Percentiles rank a stretch among this genome's conserved stretches.
These are phyloP conservation scores for Trididemnum nubilum DNA, from an alignment of 23 tunicate species.

Conservation along the genomic window DNA sequence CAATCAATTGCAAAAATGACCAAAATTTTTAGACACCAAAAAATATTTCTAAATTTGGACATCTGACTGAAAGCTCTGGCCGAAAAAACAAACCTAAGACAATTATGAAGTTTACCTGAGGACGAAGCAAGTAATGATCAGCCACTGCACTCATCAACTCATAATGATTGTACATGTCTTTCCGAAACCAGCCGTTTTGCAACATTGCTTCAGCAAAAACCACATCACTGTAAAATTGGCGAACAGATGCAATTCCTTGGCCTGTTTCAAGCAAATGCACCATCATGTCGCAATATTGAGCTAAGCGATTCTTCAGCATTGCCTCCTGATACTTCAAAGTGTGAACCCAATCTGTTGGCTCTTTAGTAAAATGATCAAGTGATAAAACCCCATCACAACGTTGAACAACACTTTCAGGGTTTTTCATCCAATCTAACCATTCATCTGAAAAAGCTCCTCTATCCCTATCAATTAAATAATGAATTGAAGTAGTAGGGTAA, in stretches of 20 bases:
- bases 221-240: conserved; percentile 37
- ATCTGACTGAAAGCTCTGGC: too few relatives aligned
- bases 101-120: conserved; percentile 26
- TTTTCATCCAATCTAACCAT: conserved; percentile 23
- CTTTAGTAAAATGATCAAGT: conserved; percentile 31
- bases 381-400: neutral
- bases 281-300: conserved; percentile 63
- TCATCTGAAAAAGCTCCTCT: conserved; percentile 29
- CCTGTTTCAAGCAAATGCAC: conserved; percentile 57
- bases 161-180: conserved; percentile 25
- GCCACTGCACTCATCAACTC: neutral
- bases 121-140: conserved; percentile 35
- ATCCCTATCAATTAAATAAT: conserved; percentile 33
- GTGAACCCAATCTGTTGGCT: conserved; percentile 72
- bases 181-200: conserved; percentile 53
- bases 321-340: conserved; percentile 28
- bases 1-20: too few relatives aligned
- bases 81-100: neutral
- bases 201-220: conserved; percentile 58
- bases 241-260: conserved; percentile 50
- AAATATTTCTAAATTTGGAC: too few relatives aligned
- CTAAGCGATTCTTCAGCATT: conserved; percentile 20
- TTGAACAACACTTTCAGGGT: conserved; percentile 31
- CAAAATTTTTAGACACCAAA: too few relatives aligned
- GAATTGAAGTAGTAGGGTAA: conserved; percentile 34